A percentile compares a stretch with the other conserved stretches of the same genome.
These are phyloP conservation scores for Styela plicata DNA, from an alignment of 23 tunicate species.

Conservation along the genomic window DNA sequence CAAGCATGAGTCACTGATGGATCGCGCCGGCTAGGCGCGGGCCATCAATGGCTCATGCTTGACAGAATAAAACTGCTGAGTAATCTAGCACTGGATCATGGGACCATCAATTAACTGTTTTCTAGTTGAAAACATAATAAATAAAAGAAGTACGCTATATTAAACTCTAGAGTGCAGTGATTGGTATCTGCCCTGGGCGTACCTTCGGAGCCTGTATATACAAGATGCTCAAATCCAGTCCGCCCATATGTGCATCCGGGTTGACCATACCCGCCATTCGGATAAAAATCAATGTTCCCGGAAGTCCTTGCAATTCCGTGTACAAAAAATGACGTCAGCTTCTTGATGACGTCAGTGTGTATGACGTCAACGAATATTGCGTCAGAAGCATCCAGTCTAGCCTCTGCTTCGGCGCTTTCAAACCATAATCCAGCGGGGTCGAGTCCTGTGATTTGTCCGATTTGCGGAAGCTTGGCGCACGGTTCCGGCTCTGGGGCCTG, in stretches of 20 bases:
- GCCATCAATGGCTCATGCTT: too few relatives aligned
- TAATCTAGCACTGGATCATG: too few relatives aligned
- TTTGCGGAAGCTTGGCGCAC: not conserved
- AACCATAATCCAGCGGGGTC: slow-evolving; percentile 27
- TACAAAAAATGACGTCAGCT: not conserved
- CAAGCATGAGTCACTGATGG: too few relatives aligned
- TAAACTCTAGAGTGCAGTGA: too few relatives aligned
- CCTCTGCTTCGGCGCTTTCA: not conserved
- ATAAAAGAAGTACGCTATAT: too few relatives aligned
- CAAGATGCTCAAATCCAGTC: not conserved
- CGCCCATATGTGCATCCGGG: slow-evolving; percentile 13
- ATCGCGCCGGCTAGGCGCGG: too few relatives aligned
- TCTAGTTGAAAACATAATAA: too few relatives aligned
- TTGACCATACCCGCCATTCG: slow-evolving; percentile 27
- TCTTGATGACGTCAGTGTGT: slow-evolving; percentile 21
- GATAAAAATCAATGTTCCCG: slow-evolving; percentile 31
- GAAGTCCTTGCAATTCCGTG: not conserved
- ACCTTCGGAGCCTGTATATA: not conserved
- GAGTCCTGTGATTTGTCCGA: slow-evolving; percentile 33
- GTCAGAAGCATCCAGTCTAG: slow-evolving; percentile 26
- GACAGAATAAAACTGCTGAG: too few relatives aligned
- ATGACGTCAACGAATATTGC: slow-evolving; percentile 30
- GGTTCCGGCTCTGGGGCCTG: slow-evolving; percentile 11
- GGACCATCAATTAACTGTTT: too few relatives aligned
- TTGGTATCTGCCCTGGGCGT: too few relatives aligned